Evolutionary conservation across 2,113 vertebrate species (phyloP), one percentile per base, ranked within the genome.

Genomic region (Arenaria interpres): DNA sequence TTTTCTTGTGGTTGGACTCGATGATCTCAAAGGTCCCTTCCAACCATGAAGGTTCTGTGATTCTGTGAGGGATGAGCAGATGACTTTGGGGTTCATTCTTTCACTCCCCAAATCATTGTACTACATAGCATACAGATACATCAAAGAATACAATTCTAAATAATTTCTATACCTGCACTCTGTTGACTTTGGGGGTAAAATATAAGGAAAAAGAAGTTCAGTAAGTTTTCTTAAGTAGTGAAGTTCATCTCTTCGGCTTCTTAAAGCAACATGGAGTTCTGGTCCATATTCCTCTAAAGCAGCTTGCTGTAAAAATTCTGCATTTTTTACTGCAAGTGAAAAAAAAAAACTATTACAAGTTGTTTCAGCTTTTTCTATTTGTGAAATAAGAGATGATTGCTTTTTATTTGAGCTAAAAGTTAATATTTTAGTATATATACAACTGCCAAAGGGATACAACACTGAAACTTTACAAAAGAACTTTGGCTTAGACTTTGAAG

Each of bases 161-260:
- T 63, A 21, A 79, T 62, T 94, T 96, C 90, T 85, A 89, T 98
- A 99, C 99, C 99, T 99, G 99, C 99, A 99, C 74, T 99, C 99
- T n/a, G 99, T 99, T 56, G 99, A 98, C 96, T 99, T 99, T 20
- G 99, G 99, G 33, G 99, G 99, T 95, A 99, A 98, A 97, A 99
- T 98, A 86, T 98, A 99, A 39, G 99, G 98, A 81, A 99, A 99
- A 73, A 99, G 99, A 96, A 99, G 98, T 95, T 99, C 99, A 2
- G 99, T 99, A 88, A 99, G 98, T 91, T 98, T 99, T 93, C 99
- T 98, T 95, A 99, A 98, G 97, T 99, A 99, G 5, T 98, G 98
- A 89, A 99, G 98, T 97, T 99, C 99, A 93, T 99, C 98, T 88
- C 97, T 98, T 24, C 99, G 98, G 95, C 98, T 99, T 95, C 98